Evolutionary conservation across 2,888 invertebrate genomes (phyloP), one percentile per base, ranked within the genome.

Genomic region (Ditula angustiorana): DNA sequence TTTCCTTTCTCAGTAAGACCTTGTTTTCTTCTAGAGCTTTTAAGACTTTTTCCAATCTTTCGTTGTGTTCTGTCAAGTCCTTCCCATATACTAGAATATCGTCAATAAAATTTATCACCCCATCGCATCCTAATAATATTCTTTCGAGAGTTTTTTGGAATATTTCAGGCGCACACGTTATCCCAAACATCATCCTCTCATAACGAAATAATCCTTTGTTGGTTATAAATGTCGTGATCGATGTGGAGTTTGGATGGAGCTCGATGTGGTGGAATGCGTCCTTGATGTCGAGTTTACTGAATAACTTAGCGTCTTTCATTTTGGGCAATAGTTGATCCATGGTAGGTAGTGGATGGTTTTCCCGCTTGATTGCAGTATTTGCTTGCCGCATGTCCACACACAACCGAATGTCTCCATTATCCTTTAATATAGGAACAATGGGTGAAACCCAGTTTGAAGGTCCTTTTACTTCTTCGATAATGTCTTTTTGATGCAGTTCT

Each of bases 181-280:
- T 23, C 8, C 46, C 46, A 5, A 46, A 46, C 23, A 46, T 23
- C 10, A 46, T 8, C 10, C 46, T 1, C 7, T 46, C 21, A 10
- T 46, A 46, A 21, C 46, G 11, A 2, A 21, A 46, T 5, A 46
- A 23, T 10, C 46, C 46, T 10, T 46, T 21, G 5, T 2, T 11
- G 3, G 46, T 23, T 21, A 46, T 46, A 21, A 46, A 46, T 7
- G 49, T 49, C 13, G 49, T 49, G 5, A 49, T 10, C 5, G 26
- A 5, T 28, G 28, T 26, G 1, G 26, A 5, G 16, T 49, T n/a
- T 0, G n/a, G 13, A 5, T 16, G n/a, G 5, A 49, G 2, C 16
- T 49, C 49, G 1, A 49, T 13, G 11, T 49, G 49, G 8, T 49
- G 49, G 10, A 49, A 49, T 23, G 49, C 49, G 7, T 49, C 7